These are phyloP conservation scores for Aphelinus atriplicis DNA, from an alignment of 1,140 invertebrate genomes.

Conservation along the genomic window DNA sequence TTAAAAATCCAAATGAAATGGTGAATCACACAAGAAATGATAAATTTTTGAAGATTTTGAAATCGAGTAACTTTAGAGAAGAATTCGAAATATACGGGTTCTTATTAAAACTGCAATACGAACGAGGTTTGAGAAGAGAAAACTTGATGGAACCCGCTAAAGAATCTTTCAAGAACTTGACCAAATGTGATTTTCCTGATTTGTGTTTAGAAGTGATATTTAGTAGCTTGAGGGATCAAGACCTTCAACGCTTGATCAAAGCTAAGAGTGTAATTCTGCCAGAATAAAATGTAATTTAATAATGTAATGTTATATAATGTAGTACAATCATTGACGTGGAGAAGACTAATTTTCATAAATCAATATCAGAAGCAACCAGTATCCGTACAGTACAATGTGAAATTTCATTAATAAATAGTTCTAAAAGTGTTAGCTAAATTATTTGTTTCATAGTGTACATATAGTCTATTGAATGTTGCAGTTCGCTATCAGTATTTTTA, in stretches of 20 bases:
- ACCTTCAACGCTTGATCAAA: background rate
- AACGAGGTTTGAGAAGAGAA: background rate
- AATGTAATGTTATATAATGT: too few species aligned
- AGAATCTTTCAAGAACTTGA: background rate
- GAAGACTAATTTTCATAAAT: too few species aligned
- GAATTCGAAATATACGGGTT: background rate
- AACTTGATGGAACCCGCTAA: background rate
- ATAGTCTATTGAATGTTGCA: too few species aligned
- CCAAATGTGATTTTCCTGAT: background rate
- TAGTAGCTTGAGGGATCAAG: background rate
- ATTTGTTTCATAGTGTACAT: too few species aligned
- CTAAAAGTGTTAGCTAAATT: too few species aligned
- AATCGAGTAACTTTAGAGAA: background rate
- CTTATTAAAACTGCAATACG: background rate
- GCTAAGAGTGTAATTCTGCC: background rate
- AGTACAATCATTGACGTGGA: too few species aligned
- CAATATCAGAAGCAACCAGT: too few species aligned
- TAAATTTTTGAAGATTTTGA: background rate
- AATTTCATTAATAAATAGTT: too few species aligned
- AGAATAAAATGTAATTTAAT: too few species aligned
- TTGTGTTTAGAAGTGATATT: background rate
- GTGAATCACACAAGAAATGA: background rate
- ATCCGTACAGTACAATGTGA: too few species aligned
- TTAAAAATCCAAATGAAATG: background rate
- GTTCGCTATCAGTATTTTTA: too few species aligned